Percentiles rank a stretch among this genome's conserved stretches.
These are phyloP conservation scores for Catocala fraxini DNA, from an alignment of 2,888 invertebrate species.

Conservation along the genomic window DNA sequence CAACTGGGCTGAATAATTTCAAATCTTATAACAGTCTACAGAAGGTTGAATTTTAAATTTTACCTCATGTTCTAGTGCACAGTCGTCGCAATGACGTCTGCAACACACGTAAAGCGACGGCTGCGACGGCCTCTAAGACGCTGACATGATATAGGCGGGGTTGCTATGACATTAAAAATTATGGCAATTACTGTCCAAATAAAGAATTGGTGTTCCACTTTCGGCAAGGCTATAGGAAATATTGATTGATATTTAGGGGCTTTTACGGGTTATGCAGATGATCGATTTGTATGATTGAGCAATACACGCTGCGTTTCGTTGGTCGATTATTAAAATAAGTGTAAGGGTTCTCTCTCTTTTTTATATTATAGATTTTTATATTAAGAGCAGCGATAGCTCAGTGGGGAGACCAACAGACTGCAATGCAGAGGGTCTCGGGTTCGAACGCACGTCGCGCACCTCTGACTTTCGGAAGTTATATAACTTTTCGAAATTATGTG, in stretches of 20 bases:
- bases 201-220: conserved; percentile 27
- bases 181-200: conserved; percentile 30
- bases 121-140: conserved; percentile 30
- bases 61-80: conserved; percentile 15
- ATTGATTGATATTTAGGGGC: conserved; percentile 17
- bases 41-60: conserved; percentile 23
- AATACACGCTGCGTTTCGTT: background rate
- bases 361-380: too few relatives aligned
- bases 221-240: conserved; percentile 33
- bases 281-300: background rate
- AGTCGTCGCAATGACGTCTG: conserved; percentile 31
- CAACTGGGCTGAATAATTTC: conserved; percentile 7
- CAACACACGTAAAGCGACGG: conserved; percentile 26
- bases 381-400: too few relatives aligned
- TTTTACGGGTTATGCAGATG: background rate
- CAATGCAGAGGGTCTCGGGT: too few relatives aligned
- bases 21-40: background rate
- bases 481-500: too few relatives aligned
- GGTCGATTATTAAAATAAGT: background rate
- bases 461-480: too few relatives aligned
- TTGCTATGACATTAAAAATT: conserved; percentile 29
- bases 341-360: background rate
- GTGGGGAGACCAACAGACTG: too few relatives aligned
- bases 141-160: conserved; percentile 40
- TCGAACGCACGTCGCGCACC: too few relatives aligned